Conservation (phyloP, 1,140 invertebrate species). For the Heliconius congener region DNA sequence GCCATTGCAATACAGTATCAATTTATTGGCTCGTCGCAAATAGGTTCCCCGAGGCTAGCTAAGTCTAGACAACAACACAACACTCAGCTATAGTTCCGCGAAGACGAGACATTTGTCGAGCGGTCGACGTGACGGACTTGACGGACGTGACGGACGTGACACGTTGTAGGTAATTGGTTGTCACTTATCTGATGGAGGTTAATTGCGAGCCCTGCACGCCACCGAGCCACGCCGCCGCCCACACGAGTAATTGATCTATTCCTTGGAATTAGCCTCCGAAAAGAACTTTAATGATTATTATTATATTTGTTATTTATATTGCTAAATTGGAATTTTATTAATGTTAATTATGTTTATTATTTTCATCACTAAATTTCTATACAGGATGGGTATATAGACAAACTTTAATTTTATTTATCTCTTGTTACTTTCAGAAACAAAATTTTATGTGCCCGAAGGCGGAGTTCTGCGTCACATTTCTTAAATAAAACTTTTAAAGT, state of each 20-base stretch:
- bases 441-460: too few relatives aligned
- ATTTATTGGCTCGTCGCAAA: too few relatives aligned
- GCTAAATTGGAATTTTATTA: not conserved
- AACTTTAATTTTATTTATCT: too few relatives aligned
- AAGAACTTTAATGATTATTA: not conserved
- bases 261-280: conserved; percentile 20
- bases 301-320: not conserved
- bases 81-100: not conserved
- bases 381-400: too few relatives aligned
- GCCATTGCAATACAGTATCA: not conserved
- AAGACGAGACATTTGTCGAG: not conserved
- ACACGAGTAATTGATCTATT: conserved; percentile 37
- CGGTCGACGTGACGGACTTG: not conserved
- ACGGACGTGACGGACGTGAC: not conserved
- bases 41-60: too few relatives aligned
- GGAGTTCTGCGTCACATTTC: too few relatives aligned
- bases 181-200: conserved; percentile 23
- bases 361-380: too few relatives aligned
- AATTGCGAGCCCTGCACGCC: conserved; percentile 39
- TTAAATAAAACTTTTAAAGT: too few relatives aligned
- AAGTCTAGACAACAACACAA: conserved; percentile 1
- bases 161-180: conserved; percentile 10
- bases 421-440: too few relatives aligned
- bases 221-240: conserved; percentile 20
- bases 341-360: too few relatives aligned